Evolutionary conservation across 2,113 vertebrate species (phyloP).

Genomic region (Chaetodon trifascialis): DNA sequence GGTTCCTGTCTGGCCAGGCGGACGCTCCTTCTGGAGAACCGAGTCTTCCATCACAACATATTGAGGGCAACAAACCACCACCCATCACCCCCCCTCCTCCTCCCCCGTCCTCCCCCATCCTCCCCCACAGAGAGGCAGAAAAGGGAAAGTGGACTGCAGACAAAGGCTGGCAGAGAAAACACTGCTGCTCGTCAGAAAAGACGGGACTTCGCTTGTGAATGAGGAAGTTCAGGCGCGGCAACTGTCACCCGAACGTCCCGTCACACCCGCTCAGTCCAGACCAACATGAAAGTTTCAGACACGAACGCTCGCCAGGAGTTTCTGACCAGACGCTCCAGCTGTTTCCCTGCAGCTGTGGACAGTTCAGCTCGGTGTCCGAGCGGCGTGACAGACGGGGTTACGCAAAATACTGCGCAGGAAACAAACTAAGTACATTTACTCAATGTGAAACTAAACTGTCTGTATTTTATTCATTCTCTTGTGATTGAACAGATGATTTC

Average conservation of each 20-base stretch:
- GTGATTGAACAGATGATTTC: no score
- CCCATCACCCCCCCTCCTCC: slow-evolving; percentile 40
- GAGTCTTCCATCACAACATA: slow-evolving; percentile 76
- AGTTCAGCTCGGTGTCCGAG: no score
- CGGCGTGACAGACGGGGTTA: no score
- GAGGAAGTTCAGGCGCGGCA: slow-evolving; percentile 30
- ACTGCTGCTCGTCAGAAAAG: slow-evolving; percentile 30
- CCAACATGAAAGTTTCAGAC: background rate
- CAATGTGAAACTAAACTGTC: no score
- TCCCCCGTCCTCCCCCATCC: background rate
- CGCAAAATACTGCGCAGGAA: background rate
- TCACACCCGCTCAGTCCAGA: background rate
- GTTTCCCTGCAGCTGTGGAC: background rate
- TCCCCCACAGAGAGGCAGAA: slow-evolving; percentile 46
- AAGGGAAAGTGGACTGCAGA: slow-evolving; percentile 41
- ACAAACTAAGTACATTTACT: background rate
- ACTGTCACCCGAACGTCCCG: slow-evolving; percentile 30
- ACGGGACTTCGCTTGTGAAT: slow-evolving; percentile 28
- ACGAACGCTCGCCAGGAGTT: background rate
- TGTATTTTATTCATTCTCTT: no score
- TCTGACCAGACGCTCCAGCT: background rate
- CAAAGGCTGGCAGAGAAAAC: slow-evolving; percentile 56
- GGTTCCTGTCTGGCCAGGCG: slow-evolving; percentile 68
- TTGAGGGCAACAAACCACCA: slow-evolving; percentile 69
- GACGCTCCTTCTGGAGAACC: slow-evolving; percentile 76